phyloP scores from a whole-genome alignment of 2,888 invertebrate genomes.

The Hartigia nigra region DNA sequence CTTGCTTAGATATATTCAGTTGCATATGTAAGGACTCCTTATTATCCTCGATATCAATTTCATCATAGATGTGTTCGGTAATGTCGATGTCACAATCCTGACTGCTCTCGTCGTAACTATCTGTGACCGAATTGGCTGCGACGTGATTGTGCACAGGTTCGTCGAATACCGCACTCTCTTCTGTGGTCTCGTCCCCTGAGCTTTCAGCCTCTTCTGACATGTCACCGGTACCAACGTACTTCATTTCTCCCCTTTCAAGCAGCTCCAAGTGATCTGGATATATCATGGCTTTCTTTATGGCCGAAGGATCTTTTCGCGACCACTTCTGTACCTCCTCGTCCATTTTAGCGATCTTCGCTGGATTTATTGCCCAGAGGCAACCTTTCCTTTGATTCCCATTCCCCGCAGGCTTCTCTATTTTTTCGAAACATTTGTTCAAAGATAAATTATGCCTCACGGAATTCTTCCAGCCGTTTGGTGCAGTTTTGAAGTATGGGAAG shows the following conservation, averaged over 20 bases:
- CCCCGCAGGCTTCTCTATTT: constrained; percentile 93
- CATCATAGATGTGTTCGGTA: constrained; percentile 79
- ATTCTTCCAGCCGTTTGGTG: constrained; percentile 99
- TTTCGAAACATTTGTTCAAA: constrained; percentile 97
- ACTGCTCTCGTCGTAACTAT: constrained; percentile 62
- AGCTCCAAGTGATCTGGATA: constrained; percentile 89
- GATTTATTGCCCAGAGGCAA: constrained; percentile 97
- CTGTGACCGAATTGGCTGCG: constrained; percentile 64
- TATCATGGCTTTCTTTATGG: constrained; percentile 93
- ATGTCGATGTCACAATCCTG: constrained; percentile 67
- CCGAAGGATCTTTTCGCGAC: constrained; percentile 94
- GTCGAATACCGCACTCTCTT: constrained; percentile 55
- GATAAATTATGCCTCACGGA: constrained; percentile 97
- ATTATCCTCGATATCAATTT: constrained; percentile 78
- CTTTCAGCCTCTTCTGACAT: constrained; percentile 77
- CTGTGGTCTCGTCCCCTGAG: constrained; percentile 70
- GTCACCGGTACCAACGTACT: constrained; percentile 75
- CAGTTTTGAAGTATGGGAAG: constrained; percentile 98
- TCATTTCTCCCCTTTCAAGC: constrained; percentile 89
- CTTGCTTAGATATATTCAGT: constrained; percentile 61
- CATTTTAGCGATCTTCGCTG: constrained; percentile 94
- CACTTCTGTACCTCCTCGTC: constrained; percentile 98
- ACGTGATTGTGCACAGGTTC: constrained; percentile 64
- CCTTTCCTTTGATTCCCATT: constrained; percentile 88
- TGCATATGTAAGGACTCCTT: constrained; percentile 71